A percentile compares a stretch with the other conserved stretches of the same genome.
Conservation (phyloP, 2,888 invertebrate genomes). For the Heliconius hortense region DNA sequence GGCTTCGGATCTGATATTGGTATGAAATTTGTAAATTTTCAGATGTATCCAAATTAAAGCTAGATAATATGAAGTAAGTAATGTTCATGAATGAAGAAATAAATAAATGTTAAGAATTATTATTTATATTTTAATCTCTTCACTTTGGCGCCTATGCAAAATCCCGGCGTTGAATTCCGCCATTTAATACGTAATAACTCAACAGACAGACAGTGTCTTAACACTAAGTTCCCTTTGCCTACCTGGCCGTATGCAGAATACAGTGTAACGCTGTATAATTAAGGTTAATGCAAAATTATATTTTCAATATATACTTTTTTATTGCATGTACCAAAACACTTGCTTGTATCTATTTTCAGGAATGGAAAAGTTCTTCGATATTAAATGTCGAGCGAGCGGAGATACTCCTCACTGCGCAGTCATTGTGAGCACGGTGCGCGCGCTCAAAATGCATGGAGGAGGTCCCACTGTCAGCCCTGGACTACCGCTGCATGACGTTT, state of each 20-base stretch:
- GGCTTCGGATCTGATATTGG: slow-evolving; percentile 99
- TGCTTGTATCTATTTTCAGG: slow-evolving; percentile 65
- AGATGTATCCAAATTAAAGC: background rate
- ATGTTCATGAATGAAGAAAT: too few relatives aligned
- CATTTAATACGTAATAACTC: too few relatives aligned
- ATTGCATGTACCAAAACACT: background rate
- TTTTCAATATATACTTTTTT: background rate
- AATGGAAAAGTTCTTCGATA: slow-evolving; percentile 99
- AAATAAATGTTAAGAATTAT: too few relatives aligned
- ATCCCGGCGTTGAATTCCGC: too few relatives aligned
- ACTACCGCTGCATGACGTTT: slow-evolving; percentile 91
- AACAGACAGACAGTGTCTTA: too few relatives aligned
- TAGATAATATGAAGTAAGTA: background rate
- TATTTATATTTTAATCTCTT: too few relatives aligned
- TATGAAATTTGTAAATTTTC: slow-evolving; percentile 48
- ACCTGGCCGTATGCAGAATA: too few relatives aligned
- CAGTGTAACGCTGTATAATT: too few relatives aligned
- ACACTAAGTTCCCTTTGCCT: too few relatives aligned
- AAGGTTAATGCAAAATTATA: too few relatives aligned
- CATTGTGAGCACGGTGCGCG: slow-evolving; percentile 95
- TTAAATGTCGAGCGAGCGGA: slow-evolving; percentile 96
- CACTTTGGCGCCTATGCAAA: too few relatives aligned
- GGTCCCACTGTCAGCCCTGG: slow-evolving; percentile 95
- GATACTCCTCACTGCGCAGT: slow-evolving; percentile 94
- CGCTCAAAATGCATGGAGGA: slow-evolving; percentile 99